Base-by-base conservation (phyloP, 2,113 vertebrate genomes). In the Pollachius pollachius region DNA sequence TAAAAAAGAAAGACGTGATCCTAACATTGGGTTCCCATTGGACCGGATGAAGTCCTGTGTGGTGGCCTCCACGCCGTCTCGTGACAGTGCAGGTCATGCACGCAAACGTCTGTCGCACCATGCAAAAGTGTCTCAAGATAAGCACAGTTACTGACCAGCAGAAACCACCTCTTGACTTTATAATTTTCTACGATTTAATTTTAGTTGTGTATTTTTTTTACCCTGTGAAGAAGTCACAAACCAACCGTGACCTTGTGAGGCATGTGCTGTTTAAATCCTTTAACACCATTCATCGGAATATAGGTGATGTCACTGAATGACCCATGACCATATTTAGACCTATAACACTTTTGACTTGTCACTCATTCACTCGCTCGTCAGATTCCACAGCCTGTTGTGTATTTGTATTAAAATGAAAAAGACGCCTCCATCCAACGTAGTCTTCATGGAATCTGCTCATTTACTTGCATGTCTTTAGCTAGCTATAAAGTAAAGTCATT, bases 61-160 rank as follows among this genome's bases (percentile, higher is more conserved):
- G 70, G 79, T 69, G 81, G 82, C 73, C 81, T 74, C 78, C 79
- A 77, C 83, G 71, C 81, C 77, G 25, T 75, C 78, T 73, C 67
- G 30, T 25, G 65, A 82, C 65, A 59, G 79, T 69, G 81, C 78
- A 81, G 71, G 70, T 71, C 72, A 72, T 80, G 85, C 80, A 84
- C 82, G 74, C 76, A 81, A 80, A 77, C 72, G 72, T 69, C 76
- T 79, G 76, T 73, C 83, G 77, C 77, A 83, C 82, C 74, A 70
- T 79, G 76, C 74, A 80, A 71, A 79, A 77, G 76, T 52, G 79
- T 85, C 74, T 78, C 83, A 81, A 85, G 78, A 83, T 80, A 74
- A 89, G 81, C 82, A 89, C 65, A 82, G 88, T 89, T 85, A 81
- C 90, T 89, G 90, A 88, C 90, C 91, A 85, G 91, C 92, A 92